phyloP scores from a whole-genome alignment of 2,888 invertebrate genomes.

The Dexiosoma caninum region DNA sequence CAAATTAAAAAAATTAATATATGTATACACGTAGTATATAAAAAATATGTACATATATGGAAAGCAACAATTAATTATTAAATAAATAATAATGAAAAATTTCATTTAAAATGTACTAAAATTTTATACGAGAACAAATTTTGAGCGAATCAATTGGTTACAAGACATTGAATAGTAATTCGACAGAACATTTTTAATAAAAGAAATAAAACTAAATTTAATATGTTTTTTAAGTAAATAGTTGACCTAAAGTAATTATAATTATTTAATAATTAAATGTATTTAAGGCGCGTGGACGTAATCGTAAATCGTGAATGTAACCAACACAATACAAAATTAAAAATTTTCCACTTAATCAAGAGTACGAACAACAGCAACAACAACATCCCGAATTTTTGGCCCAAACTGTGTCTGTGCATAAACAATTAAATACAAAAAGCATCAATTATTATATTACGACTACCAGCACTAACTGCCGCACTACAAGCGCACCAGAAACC shows the following conservation, averaged over 20 bases:
- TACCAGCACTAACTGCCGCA: slow-evolving; percentile 30
- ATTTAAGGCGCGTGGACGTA: slow-evolving; percentile 78
- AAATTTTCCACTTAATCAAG: slow-evolving; percentile 56
- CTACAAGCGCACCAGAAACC: slow-evolving; percentile 42
- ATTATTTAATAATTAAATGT: slow-evolving; percentile 73
- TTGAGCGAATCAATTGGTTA: slow-evolving; percentile 19
- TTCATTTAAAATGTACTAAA: slow-evolving; percentile 27
- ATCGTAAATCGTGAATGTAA: slow-evolving; percentile 74
- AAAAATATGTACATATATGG: not conserved
- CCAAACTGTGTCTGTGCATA: slow-evolving; percentile 46
- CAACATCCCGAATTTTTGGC: slow-evolving; percentile 57
- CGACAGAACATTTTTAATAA: not conserved
- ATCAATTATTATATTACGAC: slow-evolving; percentile 15
- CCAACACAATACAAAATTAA: slow-evolving; percentile 64
- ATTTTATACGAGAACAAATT: slow-evolving; percentile 2
- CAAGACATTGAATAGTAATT: slow-evolving; percentile 41
- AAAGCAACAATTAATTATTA: not conserved
- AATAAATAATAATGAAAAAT: not conserved
- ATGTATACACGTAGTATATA: not conserved
- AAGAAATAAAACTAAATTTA: slow-evolving; percentile 3
- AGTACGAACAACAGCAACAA: slow-evolving; percentile 38
- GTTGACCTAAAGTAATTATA: slow-evolving; percentile 66
- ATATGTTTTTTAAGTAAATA: slow-evolving; percentile 7
- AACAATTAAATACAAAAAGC: slow-evolving; percentile 50
- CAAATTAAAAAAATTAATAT: not conserved